Conservation (phyloP, 1,140 invertebrate genomes). For the Laupala kohalensis region DNA sequence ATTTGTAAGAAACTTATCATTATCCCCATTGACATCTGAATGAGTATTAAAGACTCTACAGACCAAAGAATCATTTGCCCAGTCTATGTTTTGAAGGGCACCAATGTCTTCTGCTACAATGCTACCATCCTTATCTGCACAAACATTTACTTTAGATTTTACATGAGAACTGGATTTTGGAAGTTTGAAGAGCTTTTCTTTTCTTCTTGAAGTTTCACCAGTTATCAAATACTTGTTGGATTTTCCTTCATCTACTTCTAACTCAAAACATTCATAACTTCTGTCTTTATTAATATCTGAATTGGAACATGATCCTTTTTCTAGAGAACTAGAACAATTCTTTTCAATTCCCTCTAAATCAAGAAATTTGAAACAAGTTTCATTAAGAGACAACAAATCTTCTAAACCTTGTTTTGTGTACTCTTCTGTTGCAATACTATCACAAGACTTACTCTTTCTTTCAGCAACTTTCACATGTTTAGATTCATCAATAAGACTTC, state of each 20-base stretch:
- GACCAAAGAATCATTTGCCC: slow-evolving; percentile 3
- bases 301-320: not conserved
- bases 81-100: too few relatives aligned
- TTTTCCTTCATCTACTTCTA: not conserved
- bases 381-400: slow-evolving; percentile 3
- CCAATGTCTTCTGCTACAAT: too few relatives aligned
- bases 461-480: not conserved
- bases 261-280: not conserved
- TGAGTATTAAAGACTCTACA: not conserved
- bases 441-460: not conserved
- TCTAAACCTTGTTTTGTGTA: not conserved
- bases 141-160: not conserved
- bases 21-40: not conserved
- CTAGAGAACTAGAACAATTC: not conserved
- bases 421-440: not conserved
- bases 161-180: not conserved
- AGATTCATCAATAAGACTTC: not conserved
- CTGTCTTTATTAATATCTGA: not conserved
- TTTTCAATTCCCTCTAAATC: slow-evolving; percentile 1
- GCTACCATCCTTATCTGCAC: not conserved
- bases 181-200: not conserved
- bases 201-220: not conserved
- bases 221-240: not conserved
- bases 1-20: not conserved
- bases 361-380: not conserved